Base-by-base conservation (phyloP, 1,140 invertebrate species). In the Temnothorax curvispinosus region DNA sequence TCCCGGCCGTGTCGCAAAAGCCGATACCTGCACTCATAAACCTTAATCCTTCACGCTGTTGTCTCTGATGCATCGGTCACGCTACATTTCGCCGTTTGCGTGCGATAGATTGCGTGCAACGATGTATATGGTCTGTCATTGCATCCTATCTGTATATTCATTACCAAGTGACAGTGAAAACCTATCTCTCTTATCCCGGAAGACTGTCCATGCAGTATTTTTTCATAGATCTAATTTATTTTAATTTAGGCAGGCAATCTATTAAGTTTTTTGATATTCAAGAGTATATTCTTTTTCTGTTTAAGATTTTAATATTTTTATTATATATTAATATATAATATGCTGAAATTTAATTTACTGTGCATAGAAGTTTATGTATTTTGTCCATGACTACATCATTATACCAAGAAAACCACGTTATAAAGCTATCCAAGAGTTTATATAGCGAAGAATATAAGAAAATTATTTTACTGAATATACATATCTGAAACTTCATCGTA, bases 21-120 rank as follows among this genome's bases (percentile, higher is more conserved):
- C 32, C 35, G 13, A 47, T 78, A 78, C 62, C 62, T 69, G 62
- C 62, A 69, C 32, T 80, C 72, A 35, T 58, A 76, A 38, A 76
- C 74, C 32, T 82, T 74, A 62, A 72, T 74, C 67, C 54, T 82
- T 84, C 38, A 75, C 41, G 54, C 7, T 58, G 21, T 41, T 64
- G 69, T 82, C 69, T 82, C 41, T 82, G 47, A 82, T 74, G 50
- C 35, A 32, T 84, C 69, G 67, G 80, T 72, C 67, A 74, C 80
- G 80, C 54, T 60, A 82, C 52, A 60, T 74, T 74, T 60, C 64
- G 52, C n/a, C 78, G 35, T 38, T 80, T 54, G 65, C 78, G 21
- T 81, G 35, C 75, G 41, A 77, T 62, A 77, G 38, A n/a, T 77
- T 64, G 44, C 58, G 47, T 50, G 27, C 18, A 44, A 65, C 32